Evolutionary conservation across 2,797 vertebrate species (phyloP).

Genomic region (Tamandua tetradactyla): DNA sequence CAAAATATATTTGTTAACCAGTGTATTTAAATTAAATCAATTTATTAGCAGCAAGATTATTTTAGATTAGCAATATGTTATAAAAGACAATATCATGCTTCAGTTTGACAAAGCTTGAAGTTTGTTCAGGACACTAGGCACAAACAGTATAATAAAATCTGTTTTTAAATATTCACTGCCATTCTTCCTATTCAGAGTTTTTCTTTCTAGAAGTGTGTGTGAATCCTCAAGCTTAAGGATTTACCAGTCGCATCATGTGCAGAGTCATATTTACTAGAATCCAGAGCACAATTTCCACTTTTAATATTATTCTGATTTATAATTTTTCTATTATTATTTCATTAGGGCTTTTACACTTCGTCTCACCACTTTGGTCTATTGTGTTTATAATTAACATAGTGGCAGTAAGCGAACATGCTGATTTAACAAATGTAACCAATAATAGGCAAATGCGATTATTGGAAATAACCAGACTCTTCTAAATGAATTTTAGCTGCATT

Average conservation of each 20-base stretch:
- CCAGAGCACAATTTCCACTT: neutral
- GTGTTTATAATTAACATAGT: neutral
- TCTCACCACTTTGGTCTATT: neutral
- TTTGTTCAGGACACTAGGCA: neutral
- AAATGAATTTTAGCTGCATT: neutral
- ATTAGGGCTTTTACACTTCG: conserved; percentile 25
- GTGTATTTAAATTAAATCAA: conserved; percentile 14
- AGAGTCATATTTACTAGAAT: conserved; percentile 5
- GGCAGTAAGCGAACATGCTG: neutral
- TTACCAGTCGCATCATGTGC: neutral
- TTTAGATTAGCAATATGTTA: conserved; percentile 17
- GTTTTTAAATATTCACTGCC: neutral
- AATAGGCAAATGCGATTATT: neutral
- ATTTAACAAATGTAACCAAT: conserved; percentile 28
- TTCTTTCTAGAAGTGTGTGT: neutral
- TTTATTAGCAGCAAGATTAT: neutral
- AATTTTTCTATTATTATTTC: conserved; percentile 9
- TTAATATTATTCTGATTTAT: conserved; percentile 31
- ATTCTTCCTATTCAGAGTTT: neutral
- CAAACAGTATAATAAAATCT: neutral
- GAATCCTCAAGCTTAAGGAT: neutral
- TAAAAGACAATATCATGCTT: neutral
- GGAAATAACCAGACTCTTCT: neutral
- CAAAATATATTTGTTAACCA: neutral
- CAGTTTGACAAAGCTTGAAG: neutral